Evolutionary conservation across 2,888 invertebrate species (phyloP), one percentile per base, ranked within the genome.

Genomic region (Thymelicus acteon): DNA sequence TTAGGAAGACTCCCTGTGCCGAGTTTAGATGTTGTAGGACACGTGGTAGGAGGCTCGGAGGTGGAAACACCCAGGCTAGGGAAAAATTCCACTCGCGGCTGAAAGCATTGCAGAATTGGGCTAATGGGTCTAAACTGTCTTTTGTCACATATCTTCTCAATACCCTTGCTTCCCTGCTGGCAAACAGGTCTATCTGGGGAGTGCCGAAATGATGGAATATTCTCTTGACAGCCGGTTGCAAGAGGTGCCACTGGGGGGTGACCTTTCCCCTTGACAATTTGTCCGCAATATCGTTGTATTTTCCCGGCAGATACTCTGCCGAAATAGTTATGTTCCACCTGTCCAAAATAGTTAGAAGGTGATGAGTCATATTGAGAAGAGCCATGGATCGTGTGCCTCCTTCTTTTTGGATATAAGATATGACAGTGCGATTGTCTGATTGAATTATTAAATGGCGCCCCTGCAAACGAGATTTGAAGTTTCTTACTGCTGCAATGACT

Each of bases 1-100:
- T n/a, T 39, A 77, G 67, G 64, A 67, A 73, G 7, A 39, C 54
- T 6, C 73, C 73, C 57, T 15, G 37, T 12, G 72, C 73, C 12
- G 72, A 63, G 69, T 79, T 79, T n/a, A 78, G 72, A 40, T 72
- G 70, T 37, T 67, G 15, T 5, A 72, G 39, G 2, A 74, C 66
- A 3, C 69, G 64, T 6, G 74, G 72, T 2, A 74, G 44, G n/a
- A 74, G 62, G 12, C 47, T 57, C 7, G 72, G 71, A 4, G 71
- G 71, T 10, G 74, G 72, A 31, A 72, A 73, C 19, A 70, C 57
- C 73, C 73, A 73, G 0, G 71, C 72, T 0, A 73, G 65, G 8
- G 52, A 7, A 47, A 54, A 73, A 24, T 72, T 37, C 67, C 72
- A 73, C 7, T 39, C 49, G 10, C 19, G 64, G 13, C 68, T 73